Evolutionary conservation across 2,797 vertebrate genomes (phyloP).

Genomic region (Sebastes baramenuke): DNA sequence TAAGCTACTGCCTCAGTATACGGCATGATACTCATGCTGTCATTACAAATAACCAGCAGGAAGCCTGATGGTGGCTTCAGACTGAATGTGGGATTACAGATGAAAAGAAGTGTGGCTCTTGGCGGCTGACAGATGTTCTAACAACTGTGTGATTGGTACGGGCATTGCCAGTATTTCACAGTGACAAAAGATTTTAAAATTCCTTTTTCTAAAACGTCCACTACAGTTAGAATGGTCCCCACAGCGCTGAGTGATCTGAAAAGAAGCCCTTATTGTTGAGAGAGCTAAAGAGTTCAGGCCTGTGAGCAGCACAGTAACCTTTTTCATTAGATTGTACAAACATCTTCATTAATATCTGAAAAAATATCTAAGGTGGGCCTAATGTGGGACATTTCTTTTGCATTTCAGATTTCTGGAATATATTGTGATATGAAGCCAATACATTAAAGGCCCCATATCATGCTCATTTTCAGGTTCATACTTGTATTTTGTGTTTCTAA

Average conservation of each 20-base stretch:
- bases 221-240: slow-evolving; percentile 7
- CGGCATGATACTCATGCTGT: background rate
- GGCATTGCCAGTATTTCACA: background rate
- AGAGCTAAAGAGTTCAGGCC: background rate
- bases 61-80: background rate
- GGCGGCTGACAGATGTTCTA: background rate
- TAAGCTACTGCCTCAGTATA: background rate
- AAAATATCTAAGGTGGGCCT: no score
- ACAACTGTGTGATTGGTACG: background rate
- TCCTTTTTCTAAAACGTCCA: background rate
- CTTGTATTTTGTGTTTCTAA: no score
- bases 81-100: background rate
- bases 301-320: background rate
- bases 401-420: no score
- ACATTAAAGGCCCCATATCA: no score
- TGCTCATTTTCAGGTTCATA: no score
- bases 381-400: no score
- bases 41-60: background rate
- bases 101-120: background rate
- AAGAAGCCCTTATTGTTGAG: background rate
- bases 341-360: background rate
- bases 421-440: no score
- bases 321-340: background rate
- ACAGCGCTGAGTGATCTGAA: background rate
- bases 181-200: background rate